A percentile compares a stretch with the other conserved stretches of the same genome.
Conservation (phyloP, 1,140 invertebrate genomes). For the Aphaenogaster floridana region DNA sequence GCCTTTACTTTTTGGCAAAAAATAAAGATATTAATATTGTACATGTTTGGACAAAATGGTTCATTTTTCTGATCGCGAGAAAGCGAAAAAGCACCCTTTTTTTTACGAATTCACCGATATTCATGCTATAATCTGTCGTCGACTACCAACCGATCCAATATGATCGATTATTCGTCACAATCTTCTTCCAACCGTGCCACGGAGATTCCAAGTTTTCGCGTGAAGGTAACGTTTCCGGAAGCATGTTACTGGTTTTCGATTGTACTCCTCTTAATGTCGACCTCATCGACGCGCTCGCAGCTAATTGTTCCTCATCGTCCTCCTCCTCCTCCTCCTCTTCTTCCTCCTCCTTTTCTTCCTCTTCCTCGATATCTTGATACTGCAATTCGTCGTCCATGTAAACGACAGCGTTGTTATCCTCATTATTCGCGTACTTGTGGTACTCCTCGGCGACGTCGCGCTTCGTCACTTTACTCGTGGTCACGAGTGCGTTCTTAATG, state of each 20-base stretch:
- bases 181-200: constrained; percentile 84
- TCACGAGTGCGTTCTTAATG: neutral
- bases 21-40: constrained; percentile 55
- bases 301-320: neutral
- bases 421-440: constrained; percentile 82
- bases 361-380: constrained; percentile 83
- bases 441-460: constrained; percentile 82
- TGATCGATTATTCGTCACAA: constrained; percentile 69
- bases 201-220: constrained; percentile 75
- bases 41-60: constrained; percentile 17
- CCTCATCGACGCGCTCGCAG: constrained; percentile 3
- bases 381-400: constrained; percentile 84
- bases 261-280: neutral
- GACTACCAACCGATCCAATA: constrained; percentile 80
- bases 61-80: constrained; percentile 28
- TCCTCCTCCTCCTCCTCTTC: neutral
- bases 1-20: constrained; percentile 73
- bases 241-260: neutral
- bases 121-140: neutral
- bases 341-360: constrained; percentile 74
- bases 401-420: constrained; percentile 81
- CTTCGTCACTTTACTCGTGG: constrained; percentile 51
- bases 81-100: constrained; percentile 11
- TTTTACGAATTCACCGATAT: neutral
- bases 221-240: constrained; percentile 48